phyloP scores from a whole-genome alignment of 1,140 invertebrate genomes.

The Drosophila sturtevanti region DNA sequence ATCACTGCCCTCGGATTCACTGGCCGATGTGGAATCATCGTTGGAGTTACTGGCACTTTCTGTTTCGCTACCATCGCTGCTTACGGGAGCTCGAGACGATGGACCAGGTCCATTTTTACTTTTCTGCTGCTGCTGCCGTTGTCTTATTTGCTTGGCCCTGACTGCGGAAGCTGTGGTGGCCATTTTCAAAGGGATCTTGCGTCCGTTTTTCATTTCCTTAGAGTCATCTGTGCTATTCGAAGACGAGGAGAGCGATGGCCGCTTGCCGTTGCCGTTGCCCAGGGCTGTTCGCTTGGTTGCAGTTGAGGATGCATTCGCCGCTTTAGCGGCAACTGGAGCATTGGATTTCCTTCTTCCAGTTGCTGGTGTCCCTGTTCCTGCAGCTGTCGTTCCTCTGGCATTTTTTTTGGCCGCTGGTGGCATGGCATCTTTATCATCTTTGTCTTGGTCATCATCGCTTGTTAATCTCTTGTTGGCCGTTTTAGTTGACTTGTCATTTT shows the following conservation, averaged over 20 bases:
- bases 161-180: slow-evolving; percentile 78
- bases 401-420: slow-evolving; percentile 74
- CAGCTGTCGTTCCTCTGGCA: slow-evolving; percentile 32
- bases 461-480: slow-evolving; percentile 56
- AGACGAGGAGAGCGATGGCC: slow-evolving; percentile 75
- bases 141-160: slow-evolving; percentile 66
- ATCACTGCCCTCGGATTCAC: slow-evolving; percentile 68
- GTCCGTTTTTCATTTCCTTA: slow-evolving; percentile 59
- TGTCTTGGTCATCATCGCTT: slow-evolving; percentile 62
- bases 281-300: slow-evolving; percentile 64
- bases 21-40: slow-evolving; percentile 50
- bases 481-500: slow-evolving; percentile 50
- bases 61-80: slow-evolving; percentile 58
- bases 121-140: slow-evolving; percentile 63
- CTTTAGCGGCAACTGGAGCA: neutral
- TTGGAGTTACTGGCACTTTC: slow-evolving; percentile 45
- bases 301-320: neutral
- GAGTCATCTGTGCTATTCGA: slow-evolving; percentile 76
- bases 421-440: slow-evolving; percentile 61
- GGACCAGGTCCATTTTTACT: slow-evolving; percentile 55
- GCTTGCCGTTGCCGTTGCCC: slow-evolving; percentile 70
- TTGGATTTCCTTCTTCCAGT: slow-evolving; percentile 64
- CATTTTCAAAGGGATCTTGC: slow-evolving; percentile 70
- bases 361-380: slow-evolving; percentile 20
- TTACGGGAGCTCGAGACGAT: slow-evolving; percentile 69